A percentile compares a stretch with the other conserved stretches of the same genome.
These are phyloP conservation scores for Nymphalis c-album DNA, from an alignment of 2,888 invertebrate genomes.

Conservation along the genomic window DNA sequence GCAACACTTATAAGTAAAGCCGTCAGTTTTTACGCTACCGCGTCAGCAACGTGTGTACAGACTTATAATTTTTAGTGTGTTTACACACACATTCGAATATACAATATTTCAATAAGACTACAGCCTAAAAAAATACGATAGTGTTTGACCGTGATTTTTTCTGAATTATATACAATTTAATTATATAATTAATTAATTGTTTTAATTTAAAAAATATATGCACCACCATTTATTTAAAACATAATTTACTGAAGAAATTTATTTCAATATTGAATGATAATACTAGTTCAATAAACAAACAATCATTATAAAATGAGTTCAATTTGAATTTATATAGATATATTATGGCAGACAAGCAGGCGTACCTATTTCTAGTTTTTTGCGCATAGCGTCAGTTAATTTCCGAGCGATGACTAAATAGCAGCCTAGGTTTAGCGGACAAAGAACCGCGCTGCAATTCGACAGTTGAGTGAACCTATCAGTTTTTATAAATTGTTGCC, in stretches of 20 bases:
- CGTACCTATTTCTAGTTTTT: slow-evolving; percentile 41
- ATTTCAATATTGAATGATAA: no score
- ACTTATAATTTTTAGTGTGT: not conserved
- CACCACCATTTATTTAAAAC: no score
- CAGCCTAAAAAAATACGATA: not conserved
- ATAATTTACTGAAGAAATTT: no score
- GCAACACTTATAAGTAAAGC: no score
- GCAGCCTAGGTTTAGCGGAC: slow-evolving; percentile 45
- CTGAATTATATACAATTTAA: not conserved
- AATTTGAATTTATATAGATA: slow-evolving; percentile 25
- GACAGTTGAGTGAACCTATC: slow-evolving; percentile 53
- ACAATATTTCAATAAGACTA: not conserved
- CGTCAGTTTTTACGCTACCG: not conserved
- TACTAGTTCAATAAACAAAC: not conserved
- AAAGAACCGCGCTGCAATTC: slow-evolving; percentile 52
- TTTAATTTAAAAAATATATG: not conserved
- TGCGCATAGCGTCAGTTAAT: slow-evolving; percentile 45
- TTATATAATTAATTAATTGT: not conserved
- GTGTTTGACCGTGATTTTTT: not conserved
- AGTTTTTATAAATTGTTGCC: slow-evolving; percentile 19
- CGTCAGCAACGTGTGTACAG: not conserved
- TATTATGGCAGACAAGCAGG: slow-evolving; percentile 27
- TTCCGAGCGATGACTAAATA: slow-evolving; percentile 49
- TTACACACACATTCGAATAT: not conserved
- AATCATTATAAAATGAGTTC: not conserved